phyloP scores from a whole-genome alignment of 2,888 invertebrate genomes.

The Hyppa rectilinea region DNA sequence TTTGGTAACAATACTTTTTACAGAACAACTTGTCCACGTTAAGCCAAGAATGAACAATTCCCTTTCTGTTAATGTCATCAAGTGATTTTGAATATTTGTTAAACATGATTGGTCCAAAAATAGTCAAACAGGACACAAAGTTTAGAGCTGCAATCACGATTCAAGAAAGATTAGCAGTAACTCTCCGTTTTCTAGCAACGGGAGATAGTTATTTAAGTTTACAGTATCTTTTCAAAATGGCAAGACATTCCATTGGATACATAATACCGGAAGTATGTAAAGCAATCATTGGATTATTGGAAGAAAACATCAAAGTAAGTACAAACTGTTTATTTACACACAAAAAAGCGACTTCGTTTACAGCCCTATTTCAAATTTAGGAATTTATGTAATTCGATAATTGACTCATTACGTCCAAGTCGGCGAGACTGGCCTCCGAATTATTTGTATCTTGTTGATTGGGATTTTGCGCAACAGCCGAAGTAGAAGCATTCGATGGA shows the following conservation, averaged over 20 bases:
- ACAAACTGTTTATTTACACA: conserved; percentile 2
- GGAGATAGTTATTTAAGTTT: conserved; percentile 2
- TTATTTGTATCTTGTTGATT: conserved; percentile 7
- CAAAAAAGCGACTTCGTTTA: background rate
- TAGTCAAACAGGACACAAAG: background rate
- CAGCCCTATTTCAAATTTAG: background rate
- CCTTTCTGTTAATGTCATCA: background rate
- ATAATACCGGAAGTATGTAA: conserved; percentile 20
- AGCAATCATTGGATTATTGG: conserved; percentile 9
- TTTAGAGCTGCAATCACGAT: conserved; percentile 4
- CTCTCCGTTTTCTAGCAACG: background rate
- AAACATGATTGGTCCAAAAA: conserved; percentile 2
- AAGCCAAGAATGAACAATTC: too few relatives aligned
- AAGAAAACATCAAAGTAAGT: conserved; percentile 6
- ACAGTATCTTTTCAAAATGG: conserved; percentile 3
- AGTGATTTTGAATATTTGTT: background rate
- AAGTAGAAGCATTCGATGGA: conserved; percentile 13
- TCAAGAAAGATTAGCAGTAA: background rate
- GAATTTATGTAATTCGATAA: conserved; percentile 3
- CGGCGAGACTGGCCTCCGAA: conserved; percentile 2
- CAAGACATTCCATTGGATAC: conserved; percentile 1
- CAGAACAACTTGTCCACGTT: too few relatives aligned
- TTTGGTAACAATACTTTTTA: too few relatives aligned
- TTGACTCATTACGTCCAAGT: conserved; percentile 11
- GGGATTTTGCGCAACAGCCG: conserved; percentile 1